Percentiles rank a stretch among this genome's conserved stretches.
Evolutionary conservation across 2,113 vertebrate species (phyloP).

Genomic region (Podarcis muralis): DNA sequence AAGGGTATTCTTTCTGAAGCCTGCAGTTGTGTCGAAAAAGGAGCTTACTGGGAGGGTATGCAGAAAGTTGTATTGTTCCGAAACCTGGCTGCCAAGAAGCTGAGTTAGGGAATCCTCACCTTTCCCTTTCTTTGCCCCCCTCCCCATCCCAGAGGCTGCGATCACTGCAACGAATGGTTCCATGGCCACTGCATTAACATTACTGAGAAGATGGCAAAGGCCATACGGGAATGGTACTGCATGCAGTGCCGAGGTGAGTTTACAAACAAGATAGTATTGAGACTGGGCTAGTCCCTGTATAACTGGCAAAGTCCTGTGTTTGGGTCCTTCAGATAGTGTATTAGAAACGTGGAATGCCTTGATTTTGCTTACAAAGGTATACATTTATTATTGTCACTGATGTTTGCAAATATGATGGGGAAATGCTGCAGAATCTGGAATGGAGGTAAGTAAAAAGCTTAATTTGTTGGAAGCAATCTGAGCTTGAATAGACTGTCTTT

Average conservation of each 20-base stretch:
- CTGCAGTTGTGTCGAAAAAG: background rate
- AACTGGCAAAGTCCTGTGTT: background rate
- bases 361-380: background rate
- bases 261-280: background rate
- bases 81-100: background rate
- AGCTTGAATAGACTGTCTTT: background rate
- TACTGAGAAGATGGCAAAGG: conserved; percentile 93
- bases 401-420: background rate
- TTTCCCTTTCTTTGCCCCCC: background rate
- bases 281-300: background rate
- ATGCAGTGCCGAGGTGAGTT: conserved; percentile 84
- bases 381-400: background rate
- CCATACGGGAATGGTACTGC: conserved; percentile 93
- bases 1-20: background rate
- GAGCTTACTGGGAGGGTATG: background rate
- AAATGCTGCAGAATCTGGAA: background rate
- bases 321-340: background rate
- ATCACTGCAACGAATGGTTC: conserved; percentile 95
- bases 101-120: background rate
- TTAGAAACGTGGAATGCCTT: background rate
- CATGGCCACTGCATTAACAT: conserved; percentile 93
- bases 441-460: too few relatives aligned
- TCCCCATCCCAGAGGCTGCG: conserved; percentile 82
- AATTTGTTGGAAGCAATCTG: background rate
- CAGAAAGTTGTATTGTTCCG: background rate